Evolutionary conservation across 2,888 invertebrate species (phyloP).

Genomic region (Cantharis nigra): DNA sequence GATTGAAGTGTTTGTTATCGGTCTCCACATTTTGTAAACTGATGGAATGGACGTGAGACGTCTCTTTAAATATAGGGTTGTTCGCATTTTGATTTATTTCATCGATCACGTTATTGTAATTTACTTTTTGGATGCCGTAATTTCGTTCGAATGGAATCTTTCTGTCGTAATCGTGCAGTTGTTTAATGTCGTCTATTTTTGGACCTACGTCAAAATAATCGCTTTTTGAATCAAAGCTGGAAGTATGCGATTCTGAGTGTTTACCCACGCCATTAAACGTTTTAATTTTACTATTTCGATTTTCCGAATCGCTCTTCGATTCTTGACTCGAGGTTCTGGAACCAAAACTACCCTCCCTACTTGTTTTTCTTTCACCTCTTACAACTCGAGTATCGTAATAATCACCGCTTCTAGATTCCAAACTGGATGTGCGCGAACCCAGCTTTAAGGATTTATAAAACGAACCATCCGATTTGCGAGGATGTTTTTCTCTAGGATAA

Average conservation of each 20-base stretch:
- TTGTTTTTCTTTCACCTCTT: slow-evolving; percentile 53
- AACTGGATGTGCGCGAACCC: slow-evolving; percentile 70
- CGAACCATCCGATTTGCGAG: slow-evolving; percentile 73
- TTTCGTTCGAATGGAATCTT: slow-evolving; percentile 55
- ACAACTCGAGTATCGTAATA: slow-evolving; percentile 69
- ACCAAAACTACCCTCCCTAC: slow-evolving; percentile 56
- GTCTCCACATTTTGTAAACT: slow-evolving; percentile 74
- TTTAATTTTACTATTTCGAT: slow-evolving; percentile 43
- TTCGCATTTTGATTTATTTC: slow-evolving; percentile 16
- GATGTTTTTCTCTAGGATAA: slow-evolving; percentile 71
- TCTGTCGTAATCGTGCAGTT: slow-evolving; percentile 49
- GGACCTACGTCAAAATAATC: slow-evolving; percentile 63
- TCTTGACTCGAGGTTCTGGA: slow-evolving; percentile 72
- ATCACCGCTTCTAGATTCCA: slow-evolving; percentile 70
- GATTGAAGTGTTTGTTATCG: slow-evolving; percentile 62
- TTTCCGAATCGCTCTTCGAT: slow-evolving; percentile 62
- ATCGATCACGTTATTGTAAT: slow-evolving; percentile 24
- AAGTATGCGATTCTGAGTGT: slow-evolving; percentile 64
- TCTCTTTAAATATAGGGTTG: slow-evolving; percentile 17
- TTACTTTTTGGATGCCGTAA: slow-evolving; percentile 51
- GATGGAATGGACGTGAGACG: slow-evolving; percentile 65
- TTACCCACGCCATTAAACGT: slow-evolving; percentile 43
- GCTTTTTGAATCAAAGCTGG: slow-evolving; percentile 70
- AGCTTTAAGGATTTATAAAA: slow-evolving; percentile 73
- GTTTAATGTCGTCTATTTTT: slow-evolving; percentile 43